phyloP scores from a whole-genome alignment of 2,888 invertebrate species.

The Bombylius discolor region DNA sequence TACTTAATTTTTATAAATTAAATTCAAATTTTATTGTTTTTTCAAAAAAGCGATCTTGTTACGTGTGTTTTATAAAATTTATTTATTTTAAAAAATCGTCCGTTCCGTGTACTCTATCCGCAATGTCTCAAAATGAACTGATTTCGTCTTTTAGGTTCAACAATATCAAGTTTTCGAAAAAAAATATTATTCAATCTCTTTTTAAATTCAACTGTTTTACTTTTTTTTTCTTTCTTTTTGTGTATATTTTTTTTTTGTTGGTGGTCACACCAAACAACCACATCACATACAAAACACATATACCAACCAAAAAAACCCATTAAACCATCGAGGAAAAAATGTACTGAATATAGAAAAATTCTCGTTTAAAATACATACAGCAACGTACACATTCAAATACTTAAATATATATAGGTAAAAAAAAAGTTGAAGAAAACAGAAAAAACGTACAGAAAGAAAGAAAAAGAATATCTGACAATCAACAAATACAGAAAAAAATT shows the following conservation, averaged over 20 bases:
- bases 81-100: neutral
- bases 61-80: conserved; percentile 2
- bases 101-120: conserved; percentile 27
- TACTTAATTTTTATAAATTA: no score
- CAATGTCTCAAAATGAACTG: conserved; percentile 38
- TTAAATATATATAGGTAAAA: neutral
- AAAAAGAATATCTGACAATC: neutral
- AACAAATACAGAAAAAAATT: neutral
- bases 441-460: neutral
- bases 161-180: conserved; percentile 29
- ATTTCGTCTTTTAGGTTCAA: conserved; percentile 32
- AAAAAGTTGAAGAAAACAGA: neutral
- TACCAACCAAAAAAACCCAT: no score
- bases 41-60: neutral
- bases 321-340: no score
- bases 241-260: neutral
- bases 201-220: no score
- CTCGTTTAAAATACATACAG: no score
- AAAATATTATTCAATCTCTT: no score
- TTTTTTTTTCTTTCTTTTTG: neutral
- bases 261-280: neutral
- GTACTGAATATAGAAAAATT: neutral
- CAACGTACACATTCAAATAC: no score
- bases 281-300: neutral
- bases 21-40: no score